Base-by-base conservation (phyloP, 37 sponge, comb jelly and placozoan species). In the Ephydatia muelleri region DNA sequence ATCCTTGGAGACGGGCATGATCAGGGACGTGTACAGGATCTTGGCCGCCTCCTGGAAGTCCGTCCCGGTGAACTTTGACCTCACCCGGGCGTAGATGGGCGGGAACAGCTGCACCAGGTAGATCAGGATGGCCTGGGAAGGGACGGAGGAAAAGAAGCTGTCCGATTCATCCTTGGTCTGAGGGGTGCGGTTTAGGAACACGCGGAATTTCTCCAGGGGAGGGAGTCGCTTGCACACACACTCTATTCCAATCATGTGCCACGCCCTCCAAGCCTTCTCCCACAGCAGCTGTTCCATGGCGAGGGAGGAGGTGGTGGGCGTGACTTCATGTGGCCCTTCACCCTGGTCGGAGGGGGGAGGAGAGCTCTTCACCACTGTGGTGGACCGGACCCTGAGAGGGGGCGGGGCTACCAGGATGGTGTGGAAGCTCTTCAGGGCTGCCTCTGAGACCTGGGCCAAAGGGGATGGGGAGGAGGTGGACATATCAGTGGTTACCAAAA, bases 391-490 rank as follows among this genome's bases (percentile, higher is more conserved):
- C 72, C 16, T 71, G 16, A 33, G 11, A 8, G 48, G 32, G 27
- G 38, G 28, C 26, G 70, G 39, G 22, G 37, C 4, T n/a, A 88
- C 84, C 26, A 95, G 80, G 9, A 93, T 79, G 29, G 40, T 87
- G 57, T 88, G 83, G 74, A 95, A 92, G 49, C 96, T 91, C 64
- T 83, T 81, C 73, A 90, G 72, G 16, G 96, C 93, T 49, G 96
- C 96, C 21, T 85, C 36, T 26, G 96, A 87, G 16, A 95, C 93
- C 89, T 95, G 25, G 70, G 19, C 40, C 19, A 31, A 27, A 28
- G 73, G 34, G 67, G 67, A 2, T 0, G 26, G 26, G 12, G 30
- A 38, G 19, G 43, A 6, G 43, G 43, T 9, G 43, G 43, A 6
- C 6, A 6, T 3, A 43, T 3, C 3, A 43, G 43, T 3, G 6